Evolutionary conservation across 2,888 invertebrate genomes (phyloP).

Genomic region (Lithophane socia): DNA sequence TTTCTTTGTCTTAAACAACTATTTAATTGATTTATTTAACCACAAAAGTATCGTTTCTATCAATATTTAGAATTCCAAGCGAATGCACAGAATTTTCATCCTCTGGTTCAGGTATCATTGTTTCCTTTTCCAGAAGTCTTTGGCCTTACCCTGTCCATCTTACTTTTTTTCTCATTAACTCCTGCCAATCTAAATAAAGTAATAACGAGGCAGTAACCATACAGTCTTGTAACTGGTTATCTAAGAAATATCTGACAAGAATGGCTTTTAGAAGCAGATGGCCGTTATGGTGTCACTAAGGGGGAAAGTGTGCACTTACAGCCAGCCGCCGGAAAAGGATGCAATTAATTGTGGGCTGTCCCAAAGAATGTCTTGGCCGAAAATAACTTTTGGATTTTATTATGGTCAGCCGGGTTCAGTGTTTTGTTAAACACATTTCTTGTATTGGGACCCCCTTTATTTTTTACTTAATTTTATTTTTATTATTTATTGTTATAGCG

Average conservation of each 20-base stretch:
- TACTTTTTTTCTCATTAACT: background rate
- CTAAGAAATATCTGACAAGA: constrained; percentile 16
- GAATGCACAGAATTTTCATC: background rate
- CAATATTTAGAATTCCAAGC: background rate
- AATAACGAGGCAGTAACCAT: background rate
- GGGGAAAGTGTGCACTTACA: constrained; percentile 49
- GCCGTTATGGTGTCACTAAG: constrained; percentile 33
- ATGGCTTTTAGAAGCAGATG: constrained; percentile 45
- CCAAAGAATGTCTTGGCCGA: background rate
- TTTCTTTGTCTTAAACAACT: no score
- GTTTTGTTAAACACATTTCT: no score
- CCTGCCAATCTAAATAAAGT: background rate
- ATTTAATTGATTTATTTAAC: no score
- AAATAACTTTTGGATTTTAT: constrained; percentile 19
- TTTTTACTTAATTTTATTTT: no score
- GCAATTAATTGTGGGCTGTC: constrained; percentile 49
- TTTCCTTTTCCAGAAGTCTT: background rate
- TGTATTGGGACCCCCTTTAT: no score
- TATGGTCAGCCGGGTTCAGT: background rate
- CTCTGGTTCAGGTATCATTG: background rate
- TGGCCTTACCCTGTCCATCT: background rate
- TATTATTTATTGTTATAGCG: no score
- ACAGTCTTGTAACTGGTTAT: background rate
- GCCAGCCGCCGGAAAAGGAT: constrained; percentile 37
- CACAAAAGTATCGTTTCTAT: background rate